These are phyloP conservation scores for Acheta domesticus DNA, from an alignment of 2,888 invertebrate genomes.

Conservation along the genomic window DNA sequence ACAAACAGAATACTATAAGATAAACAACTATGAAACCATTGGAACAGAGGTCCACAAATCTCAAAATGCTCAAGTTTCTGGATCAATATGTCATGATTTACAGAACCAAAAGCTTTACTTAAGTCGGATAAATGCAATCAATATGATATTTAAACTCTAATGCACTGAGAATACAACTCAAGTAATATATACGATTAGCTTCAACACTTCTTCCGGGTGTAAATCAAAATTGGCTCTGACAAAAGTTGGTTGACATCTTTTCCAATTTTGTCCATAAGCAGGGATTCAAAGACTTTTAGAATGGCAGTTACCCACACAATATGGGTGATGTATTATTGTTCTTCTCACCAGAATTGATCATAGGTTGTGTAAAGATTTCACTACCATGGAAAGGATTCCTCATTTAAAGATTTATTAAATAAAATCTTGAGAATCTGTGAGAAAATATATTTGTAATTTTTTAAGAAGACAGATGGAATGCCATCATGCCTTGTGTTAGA, in stretches of 20 bases:
- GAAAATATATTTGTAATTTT: not conserved
- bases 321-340: constrained; percentile 37
- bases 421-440: not conserved
- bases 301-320: not conserved
- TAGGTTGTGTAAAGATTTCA: not conserved
- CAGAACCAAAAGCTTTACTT: too few species aligned
- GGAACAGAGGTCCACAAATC: not conserved
- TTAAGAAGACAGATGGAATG: too few species aligned
- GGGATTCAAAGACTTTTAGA: not conserved
- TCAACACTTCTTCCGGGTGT: not conserved
- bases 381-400: not conserved
- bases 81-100: too few species aligned
- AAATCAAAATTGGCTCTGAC: not conserved
- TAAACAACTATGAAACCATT: too few species aligned
- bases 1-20: not conserved
- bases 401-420: not conserved
- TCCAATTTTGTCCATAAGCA: not conserved
- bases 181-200: not conserved
- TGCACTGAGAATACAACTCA: not conserved
- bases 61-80: too few species aligned
- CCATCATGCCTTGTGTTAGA: too few species aligned
- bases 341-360: not conserved
- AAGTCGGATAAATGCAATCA: not conserved
- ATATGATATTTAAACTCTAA: not conserved
- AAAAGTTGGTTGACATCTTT: not conserved